Percentiles rank a stretch among this genome's conserved stretches.
Conservation (phyloP, 2,797 vertebrate genomes). For the Pipistrellus pipistrellus region DNA sequence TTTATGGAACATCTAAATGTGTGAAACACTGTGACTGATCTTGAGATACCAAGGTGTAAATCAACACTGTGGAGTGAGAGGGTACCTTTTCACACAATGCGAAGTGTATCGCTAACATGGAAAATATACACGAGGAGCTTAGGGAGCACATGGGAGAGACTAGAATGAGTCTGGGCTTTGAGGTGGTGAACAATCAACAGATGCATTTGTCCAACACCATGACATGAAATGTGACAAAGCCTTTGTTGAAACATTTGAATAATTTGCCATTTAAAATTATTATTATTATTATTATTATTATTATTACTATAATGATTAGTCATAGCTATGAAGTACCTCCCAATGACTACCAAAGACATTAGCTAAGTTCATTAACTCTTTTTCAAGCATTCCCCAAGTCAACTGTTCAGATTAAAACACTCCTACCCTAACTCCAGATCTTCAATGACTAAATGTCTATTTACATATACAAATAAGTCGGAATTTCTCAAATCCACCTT, state of each 20-base stretch:
- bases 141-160: background rate
- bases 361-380: slow-evolving; percentile 22
- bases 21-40: background rate
- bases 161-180: background rate
- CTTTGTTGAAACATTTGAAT: slow-evolving; percentile 26
- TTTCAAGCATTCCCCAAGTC: slow-evolving; percentile 37
- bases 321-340: background rate
- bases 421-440: background rate
- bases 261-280: background rate
- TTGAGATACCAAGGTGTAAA: background rate
- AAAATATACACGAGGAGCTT: background rate
- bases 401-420: slow-evolving; percentile 39
- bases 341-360: slow-evolving; percentile 1
- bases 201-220: background rate
- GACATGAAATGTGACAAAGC: background rate
- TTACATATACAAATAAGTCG: slow-evolving; percentile 53
- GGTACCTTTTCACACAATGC: background rate
- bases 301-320: background rate
- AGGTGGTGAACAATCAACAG: background rate
- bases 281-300: background rate
- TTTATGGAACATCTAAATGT: background rate
- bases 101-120: background rate
- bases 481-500: slow-evolving; percentile 74
- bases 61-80: background rate
- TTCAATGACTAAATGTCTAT: slow-evolving; percentile 52